These are phyloP conservation scores for Mastomys coucha DNA, from an alignment of 2,113 vertebrate genomes.

Conservation along the genomic window DNA sequence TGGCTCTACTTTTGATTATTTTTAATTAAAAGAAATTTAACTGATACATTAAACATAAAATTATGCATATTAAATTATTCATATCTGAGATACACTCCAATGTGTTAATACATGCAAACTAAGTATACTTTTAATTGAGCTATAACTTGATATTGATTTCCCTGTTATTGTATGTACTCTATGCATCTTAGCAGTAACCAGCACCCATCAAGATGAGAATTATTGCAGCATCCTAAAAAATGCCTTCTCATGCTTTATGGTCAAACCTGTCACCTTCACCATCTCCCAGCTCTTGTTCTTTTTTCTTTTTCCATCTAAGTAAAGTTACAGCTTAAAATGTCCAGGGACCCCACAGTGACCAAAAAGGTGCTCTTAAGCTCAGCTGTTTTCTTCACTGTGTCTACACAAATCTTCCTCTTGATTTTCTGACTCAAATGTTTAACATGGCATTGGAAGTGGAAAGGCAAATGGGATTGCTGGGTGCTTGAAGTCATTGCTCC, in stretches of 20 bases:
- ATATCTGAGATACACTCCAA: neutral
- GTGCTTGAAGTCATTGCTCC: neutral
- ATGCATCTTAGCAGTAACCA: neutral
- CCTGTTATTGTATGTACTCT: neutral
- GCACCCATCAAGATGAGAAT: neutral
- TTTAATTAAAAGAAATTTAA: neutral
- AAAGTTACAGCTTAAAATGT: neutral
- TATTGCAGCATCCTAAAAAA: neutral
- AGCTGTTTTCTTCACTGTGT: neutral
- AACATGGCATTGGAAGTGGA: neutral
- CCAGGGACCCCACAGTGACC: neutral
- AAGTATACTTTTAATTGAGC: neutral
- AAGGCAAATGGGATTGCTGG: neutral
- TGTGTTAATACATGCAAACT: neutral
- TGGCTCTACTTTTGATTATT: neutral
- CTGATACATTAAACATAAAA: neutral
- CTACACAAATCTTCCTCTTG: neutral
- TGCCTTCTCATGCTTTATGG: neutral
- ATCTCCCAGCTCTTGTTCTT: neutral
- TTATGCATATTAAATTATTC: neutral
- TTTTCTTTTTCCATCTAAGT: neutral
- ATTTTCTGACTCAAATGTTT: neutral
- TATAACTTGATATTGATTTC: neutral
- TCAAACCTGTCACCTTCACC: neutral
- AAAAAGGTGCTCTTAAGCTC: neutral